These are phyloP conservation scores for Tor tambroides DNA, from an alignment of 2,113 vertebrate species.

Conservation along the genomic window DNA sequence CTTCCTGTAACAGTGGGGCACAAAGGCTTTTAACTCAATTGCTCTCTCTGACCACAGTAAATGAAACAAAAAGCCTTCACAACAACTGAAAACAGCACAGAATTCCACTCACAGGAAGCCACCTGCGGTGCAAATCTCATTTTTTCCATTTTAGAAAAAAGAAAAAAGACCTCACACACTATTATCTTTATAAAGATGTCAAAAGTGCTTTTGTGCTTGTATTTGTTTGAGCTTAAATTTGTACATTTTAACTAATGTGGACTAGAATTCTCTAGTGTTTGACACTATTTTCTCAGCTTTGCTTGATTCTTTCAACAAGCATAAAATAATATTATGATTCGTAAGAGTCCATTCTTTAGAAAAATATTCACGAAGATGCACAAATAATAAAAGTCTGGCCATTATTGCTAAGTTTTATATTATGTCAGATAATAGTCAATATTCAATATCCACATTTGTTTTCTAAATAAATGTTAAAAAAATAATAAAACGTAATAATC, in stretches of 20 bases:
- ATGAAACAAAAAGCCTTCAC: conserved; percentile 21
- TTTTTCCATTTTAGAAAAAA: background rate
- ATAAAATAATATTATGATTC: background rate
- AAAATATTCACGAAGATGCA: background rate
- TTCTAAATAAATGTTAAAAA: background rate
- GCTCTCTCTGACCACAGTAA: conserved; percentile 41
- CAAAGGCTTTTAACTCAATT: conserved; percentile 41
- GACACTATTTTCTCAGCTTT: background rate
- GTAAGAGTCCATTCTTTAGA: background rate
- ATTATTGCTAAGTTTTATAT: background rate
- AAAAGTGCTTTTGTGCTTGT: background rate
- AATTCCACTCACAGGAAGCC: background rate
- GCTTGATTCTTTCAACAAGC: background rate
- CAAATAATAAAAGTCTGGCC: background rate
- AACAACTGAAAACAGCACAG: conserved; percentile 8
- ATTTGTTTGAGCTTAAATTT: background rate
- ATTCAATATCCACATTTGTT: background rate
- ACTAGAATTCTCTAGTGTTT: background rate
- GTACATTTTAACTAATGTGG: background rate
- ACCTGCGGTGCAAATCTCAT: background rate
- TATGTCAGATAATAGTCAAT: background rate
- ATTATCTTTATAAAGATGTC: background rate
- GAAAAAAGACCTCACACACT: background rate
- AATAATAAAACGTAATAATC: background rate
- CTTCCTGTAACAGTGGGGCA: conserved; percentile 26